Base-by-base conservation (phyloP, 2,888 invertebrate species). In the Pantelozetes paolii region DNA sequence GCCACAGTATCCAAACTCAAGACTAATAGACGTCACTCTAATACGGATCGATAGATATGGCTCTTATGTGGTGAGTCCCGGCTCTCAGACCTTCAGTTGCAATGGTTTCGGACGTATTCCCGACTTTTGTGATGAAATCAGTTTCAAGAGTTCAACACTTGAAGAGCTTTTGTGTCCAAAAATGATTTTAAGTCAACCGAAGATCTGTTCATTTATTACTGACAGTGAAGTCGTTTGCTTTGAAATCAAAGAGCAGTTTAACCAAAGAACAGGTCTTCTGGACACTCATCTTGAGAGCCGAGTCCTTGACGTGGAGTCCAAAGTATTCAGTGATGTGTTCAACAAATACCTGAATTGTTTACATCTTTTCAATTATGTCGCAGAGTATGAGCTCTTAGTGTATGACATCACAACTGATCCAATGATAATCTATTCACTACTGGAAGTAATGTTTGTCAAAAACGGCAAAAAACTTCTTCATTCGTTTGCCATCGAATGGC, bases 201-300 rank as follows among this genome's bases (percentile, higher is more conserved):
- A 59, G 26, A 42, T 73, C 26, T 73, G 73, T 64, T 40, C 45
- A 5, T 73, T 73, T 42, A 26, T 40, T 45, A 73, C 73, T 28
- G 73, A 64, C 42, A 73, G 23, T 42, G 73, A 73, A 64, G 48
- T 73, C 30, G 64, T 73, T 30, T 73, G 62, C 28, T 28, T 73
- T 13, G 48, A 73, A 42, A 42, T 73, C 2, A 64, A 64, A 62
- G 42, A 73, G 28, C n/a, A 42, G 18, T 5, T 20, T 3, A 45
- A 64, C 23, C 62, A 42, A 40, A 71, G 30, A 23, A 50, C 48
- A 11, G 45, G 71, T 45, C 71, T 50, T 45, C 18, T 50, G 11
- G 50, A 71, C 28, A 28, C 71, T 18, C 18, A 40, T 23, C 8
- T 73, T 28, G 62, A 64, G 8, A 20, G 13, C 23, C 40, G 26